Conservation (phyloP, 2,797 vertebrate genomes). For the Scolopax bukidnonensis region DNA sequence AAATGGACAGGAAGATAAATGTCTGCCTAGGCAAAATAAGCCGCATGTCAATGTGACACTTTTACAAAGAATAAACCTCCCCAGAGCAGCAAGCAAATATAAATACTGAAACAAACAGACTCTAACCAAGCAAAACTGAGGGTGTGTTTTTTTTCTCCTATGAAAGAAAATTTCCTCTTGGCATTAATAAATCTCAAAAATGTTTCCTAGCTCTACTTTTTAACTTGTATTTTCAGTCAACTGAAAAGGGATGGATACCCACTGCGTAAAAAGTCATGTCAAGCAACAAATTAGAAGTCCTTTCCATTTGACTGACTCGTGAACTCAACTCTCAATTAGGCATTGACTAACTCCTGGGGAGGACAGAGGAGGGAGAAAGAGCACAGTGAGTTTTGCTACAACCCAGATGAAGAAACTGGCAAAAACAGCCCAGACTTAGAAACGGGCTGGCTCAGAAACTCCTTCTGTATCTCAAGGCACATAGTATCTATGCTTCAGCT, state of each 20-base stretch:
- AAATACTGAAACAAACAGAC: background rate
- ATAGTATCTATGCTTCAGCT: background rate
- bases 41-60: background rate
- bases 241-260: background rate
- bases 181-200: background rate
- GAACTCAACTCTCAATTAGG: background rate
- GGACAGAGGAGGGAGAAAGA: background rate
- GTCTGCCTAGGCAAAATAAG: background rate
- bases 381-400: background rate
- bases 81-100: background rate
- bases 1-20: background rate
- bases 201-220: background rate
- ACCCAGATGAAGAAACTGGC: accelerated
- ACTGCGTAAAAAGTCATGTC: background rate
- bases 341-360: background rate
- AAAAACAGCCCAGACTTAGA: background rate
- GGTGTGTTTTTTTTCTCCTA: background rate
- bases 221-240: background rate
- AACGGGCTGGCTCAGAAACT: background rate
- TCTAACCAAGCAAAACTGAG: background rate
- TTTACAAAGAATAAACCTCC: background rate
- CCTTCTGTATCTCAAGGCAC: background rate
- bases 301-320: background rate
- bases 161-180: background rate
- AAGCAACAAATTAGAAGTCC: background rate